Conservation (phyloP, 2,888 invertebrate genomes). For the Norana najaformis region DNA sequence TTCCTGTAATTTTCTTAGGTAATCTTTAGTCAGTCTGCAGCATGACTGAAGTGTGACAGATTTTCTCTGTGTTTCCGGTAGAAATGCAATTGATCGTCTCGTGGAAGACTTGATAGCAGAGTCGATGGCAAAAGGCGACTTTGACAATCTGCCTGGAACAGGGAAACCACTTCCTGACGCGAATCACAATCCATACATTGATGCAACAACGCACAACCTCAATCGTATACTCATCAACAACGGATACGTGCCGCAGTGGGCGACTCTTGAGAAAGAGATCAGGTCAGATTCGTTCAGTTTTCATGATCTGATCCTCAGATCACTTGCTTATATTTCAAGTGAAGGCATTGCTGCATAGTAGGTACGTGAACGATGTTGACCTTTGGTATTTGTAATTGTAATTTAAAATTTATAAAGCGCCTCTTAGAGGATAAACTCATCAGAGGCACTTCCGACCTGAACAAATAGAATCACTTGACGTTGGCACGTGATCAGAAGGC, state of each 20-base stretch:
- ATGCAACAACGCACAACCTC: slow-evolving; percentile 82
- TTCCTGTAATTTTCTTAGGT: no score
- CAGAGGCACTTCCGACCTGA: no score
- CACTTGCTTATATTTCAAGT: neutral
- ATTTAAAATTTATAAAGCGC: no score
- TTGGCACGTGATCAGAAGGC: neutral
- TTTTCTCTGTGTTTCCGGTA: slow-evolving; percentile 15
- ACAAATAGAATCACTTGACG: no score
- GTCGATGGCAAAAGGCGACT: slow-evolving; percentile 86
- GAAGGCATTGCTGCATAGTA: neutral
- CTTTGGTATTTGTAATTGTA: no score
- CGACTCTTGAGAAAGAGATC: slow-evolving; percentile 82
- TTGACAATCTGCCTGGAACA: slow-evolving; percentile 78
- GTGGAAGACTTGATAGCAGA: slow-evolving; percentile 91
- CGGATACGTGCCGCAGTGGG: slow-evolving; percentile 89
- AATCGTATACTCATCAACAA: slow-evolving; percentile 84
- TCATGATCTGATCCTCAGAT: neutral
- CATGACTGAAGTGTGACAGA: neutral
- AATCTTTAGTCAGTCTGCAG: no score
- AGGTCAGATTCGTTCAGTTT: slow-evolving; percentile 66
- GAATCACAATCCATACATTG: slow-evolving; percentile 80
- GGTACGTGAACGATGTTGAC: no score
- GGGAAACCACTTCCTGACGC: slow-evolving; percentile 78
- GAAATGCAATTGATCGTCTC: slow-evolving; percentile 78
- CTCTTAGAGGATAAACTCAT: no score